A percentile compares a stretch with the other conserved stretches of the same genome.
Evolutionary conservation across 2,113 vertebrate species (phyloP).

Genomic region (Murina feae): DNA sequence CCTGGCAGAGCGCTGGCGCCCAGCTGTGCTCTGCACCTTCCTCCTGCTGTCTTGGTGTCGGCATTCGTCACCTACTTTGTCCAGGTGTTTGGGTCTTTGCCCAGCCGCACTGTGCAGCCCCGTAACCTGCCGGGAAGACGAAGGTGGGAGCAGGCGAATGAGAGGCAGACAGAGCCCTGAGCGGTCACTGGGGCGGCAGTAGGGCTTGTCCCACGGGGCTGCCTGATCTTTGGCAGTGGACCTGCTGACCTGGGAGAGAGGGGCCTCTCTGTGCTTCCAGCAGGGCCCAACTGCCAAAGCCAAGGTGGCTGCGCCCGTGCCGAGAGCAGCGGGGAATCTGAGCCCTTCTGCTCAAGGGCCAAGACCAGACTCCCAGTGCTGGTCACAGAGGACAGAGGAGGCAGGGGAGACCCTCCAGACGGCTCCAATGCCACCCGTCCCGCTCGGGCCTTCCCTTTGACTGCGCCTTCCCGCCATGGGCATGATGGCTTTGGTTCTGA

Average conservation of each 20-base stretch:
- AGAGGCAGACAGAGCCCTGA: neutral
- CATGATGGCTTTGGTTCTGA: fast-evolving
- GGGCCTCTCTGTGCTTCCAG: neutral
- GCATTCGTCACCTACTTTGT: fast-evolving
- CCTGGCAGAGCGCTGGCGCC: fast-evolving
- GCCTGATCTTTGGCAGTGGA: fast-evolving
- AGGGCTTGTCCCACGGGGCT: neutral
- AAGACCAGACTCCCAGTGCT: neutral
- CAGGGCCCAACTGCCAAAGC: fast-evolving
- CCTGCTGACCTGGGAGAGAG: fast-evolving
- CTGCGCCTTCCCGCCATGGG: neutral
- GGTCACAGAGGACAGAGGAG: neutral
- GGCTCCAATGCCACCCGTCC: fast-evolving
- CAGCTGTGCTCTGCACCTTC: fast-evolving
- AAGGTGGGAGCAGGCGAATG: fast-evolving
- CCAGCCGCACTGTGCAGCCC: fast-evolving
- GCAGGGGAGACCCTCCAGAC: fast-evolving
- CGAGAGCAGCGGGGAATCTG: fast-evolving
- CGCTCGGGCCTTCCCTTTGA: fast-evolving
- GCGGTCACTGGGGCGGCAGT: fast-evolving
- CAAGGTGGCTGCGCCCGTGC: fast-evolving
- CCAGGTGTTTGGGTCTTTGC: neutral
- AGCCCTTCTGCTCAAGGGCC: neutral
- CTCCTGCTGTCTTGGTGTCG: fast-evolving
- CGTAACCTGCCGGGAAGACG: fast-evolving